Conservation (phyloP, 2,888 invertebrate genomes). For the Anoplius nigerrimus region DNA sequence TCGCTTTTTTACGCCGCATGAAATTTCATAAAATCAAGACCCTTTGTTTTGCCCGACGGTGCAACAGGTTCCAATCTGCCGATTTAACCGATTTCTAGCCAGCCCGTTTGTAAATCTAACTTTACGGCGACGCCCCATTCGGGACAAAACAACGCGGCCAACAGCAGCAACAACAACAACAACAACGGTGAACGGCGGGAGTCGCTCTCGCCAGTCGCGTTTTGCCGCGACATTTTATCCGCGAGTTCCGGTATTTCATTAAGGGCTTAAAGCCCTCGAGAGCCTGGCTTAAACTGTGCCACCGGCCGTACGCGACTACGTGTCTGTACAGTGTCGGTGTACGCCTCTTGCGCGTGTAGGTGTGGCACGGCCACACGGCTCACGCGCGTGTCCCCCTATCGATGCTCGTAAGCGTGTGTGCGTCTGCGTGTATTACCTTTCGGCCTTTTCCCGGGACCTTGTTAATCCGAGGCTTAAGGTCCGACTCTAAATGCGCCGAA, state of each 20-base stretch:
- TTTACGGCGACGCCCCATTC: not conserved
- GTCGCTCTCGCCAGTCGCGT: not conserved
- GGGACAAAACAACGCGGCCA: too few relatives aligned
- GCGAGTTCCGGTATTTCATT: conserved; percentile 17
- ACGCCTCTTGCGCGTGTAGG: too few relatives aligned
- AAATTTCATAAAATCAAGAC: too few relatives aligned
- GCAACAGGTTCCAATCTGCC: conserved; percentile 5
- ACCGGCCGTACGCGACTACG: not conserved
- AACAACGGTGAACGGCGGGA: not conserved
- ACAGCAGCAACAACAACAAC: too few relatives aligned
- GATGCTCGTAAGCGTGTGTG: too few relatives aligned
- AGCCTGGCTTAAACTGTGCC: conserved; percentile 2
- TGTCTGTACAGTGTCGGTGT: too few relatives aligned
- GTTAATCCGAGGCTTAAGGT: conserved; percentile 18
- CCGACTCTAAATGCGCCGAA: conserved; percentile 3
- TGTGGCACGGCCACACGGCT: too few relatives aligned
- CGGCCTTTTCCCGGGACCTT: not conserved
- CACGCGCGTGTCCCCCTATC: too few relatives aligned
- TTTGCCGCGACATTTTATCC: conserved; percentile 1
- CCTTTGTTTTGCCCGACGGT: not conserved
- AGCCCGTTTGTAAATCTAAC: conserved; percentile 6
- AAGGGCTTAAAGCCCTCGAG: conserved; percentile 11
- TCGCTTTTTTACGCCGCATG: too few relatives aligned
- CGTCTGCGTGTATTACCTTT: too few relatives aligned
- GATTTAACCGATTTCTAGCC: not conserved